These are phyloP conservation scores for Phalacrocorax aristotelis DNA, from an alignment of 2,113 vertebrate species.

Conservation along the genomic window DNA sequence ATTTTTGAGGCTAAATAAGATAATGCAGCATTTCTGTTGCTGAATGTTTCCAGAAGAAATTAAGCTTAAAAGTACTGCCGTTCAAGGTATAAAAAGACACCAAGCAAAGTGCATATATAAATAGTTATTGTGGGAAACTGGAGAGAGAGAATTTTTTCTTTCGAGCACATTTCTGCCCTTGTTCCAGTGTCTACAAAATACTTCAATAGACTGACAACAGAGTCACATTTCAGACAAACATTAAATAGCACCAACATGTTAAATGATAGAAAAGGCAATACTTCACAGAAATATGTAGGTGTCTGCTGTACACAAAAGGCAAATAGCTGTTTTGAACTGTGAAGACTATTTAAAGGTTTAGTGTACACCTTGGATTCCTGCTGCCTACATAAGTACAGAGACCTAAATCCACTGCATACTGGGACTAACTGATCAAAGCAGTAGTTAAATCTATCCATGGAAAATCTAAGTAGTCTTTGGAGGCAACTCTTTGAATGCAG, in stretches of 20 bases:
- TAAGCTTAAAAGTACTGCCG: neutral
- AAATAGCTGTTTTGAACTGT: conserved; percentile 63
- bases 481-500: conserved; percentile 66
- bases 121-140: neutral
- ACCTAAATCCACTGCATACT: conserved; percentile 63
- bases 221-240: conserved; percentile 29
- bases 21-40: neutral
- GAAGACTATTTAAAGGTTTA: conserved; percentile 60
- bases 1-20: neutral
- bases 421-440: conserved; percentile 68
- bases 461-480: conserved; percentile 66
- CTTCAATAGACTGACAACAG: conserved; percentile 22
- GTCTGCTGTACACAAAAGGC: conserved; percentile 57
- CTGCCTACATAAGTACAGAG: conserved; percentile 56
- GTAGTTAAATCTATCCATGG: conserved; percentile 51
- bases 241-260: conserved; percentile 25
- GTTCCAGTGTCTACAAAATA: neutral
- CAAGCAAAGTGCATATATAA: neutral
- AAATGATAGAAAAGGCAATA: conserved; percentile 42
- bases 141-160: neutral
- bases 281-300: conserved; percentile 59
- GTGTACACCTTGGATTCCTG: conserved; percentile 59
- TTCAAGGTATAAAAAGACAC: neutral
- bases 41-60: neutral
- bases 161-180: neutral